Base-by-base conservation (phyloP, 2,113 vertebrate species). In the Actinemys pallida region DNA sequence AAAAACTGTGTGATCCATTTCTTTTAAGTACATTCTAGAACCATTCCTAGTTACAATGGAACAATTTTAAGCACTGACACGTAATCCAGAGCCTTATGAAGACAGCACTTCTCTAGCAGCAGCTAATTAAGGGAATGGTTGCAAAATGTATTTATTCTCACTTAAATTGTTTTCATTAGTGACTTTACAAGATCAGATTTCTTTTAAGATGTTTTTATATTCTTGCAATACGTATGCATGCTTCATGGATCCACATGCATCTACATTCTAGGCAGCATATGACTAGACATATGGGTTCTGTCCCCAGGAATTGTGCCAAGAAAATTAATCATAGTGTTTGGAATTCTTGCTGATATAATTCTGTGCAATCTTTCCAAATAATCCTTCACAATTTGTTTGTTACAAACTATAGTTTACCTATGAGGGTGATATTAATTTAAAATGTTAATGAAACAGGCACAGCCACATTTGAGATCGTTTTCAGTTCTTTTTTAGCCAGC, bases 11-110 rank as follows among this genome's bases (percentile, higher is more conserved):
- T 22, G 22, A 93, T 13, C 8, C 1, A 1, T 90, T 93, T 88
- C 81, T 87, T 89, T 59, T 52, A 88, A 90, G 87, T 65, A 45
- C 93, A 87, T 79, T 92, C 45, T 87, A 92, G 94, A 93, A 19
- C 39, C 19, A 82, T 42, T 10, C 16, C 88, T 90, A 84, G 88
- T 94, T 96, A 52, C 56, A 49, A 39, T 69, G 45, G 49, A 84
- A 90, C 12, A 81, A 52, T 84, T 94, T 45, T 86, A 79, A 92
- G 78, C 17, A 42, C 35, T 56, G 45, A 20, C 29, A 57, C 79
- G 7, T 86, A 17, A 86, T 65, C 1, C 2, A 90, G 52, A 56
- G 27, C 65, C 29, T n/a, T 52, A 5, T 10, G 42, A 94, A 96
- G 89, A 81, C 20, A 89, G 19, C 86, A 16, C 29, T 1, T 0